Evolutionary conservation across 2,888 invertebrate genomes (phyloP).

Genomic region (Sarcophaga subvicina): DNA sequence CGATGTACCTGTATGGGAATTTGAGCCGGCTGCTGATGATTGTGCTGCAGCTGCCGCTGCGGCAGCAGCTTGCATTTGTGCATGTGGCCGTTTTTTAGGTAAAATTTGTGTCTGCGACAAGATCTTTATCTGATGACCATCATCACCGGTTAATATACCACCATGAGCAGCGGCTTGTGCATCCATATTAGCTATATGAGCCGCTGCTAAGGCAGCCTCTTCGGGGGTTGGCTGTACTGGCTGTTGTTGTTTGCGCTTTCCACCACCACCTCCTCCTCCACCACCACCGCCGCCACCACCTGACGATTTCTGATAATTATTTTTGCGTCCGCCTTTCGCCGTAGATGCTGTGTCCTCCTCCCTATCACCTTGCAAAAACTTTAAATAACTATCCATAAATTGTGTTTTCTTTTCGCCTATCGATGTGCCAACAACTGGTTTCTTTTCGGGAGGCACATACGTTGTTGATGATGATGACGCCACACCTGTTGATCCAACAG

Average conservation of each 20-base stretch:
- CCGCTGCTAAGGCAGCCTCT: slow-evolving; percentile 70
- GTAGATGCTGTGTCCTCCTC: slow-evolving; percentile 91
- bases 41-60: slow-evolving; percentile 75
- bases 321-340: slow-evolving; percentile 79
- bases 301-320: slow-evolving; percentile 78
- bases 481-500: slow-evolving; percentile 70
- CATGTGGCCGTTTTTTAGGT: slow-evolving; percentile 81
- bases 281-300: slow-evolving; percentile 59
- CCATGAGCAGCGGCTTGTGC: slow-evolving; percentile 51
- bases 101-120: slow-evolving; percentile 81
- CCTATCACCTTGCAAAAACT: slow-evolving; percentile 88
- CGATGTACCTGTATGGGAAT: slow-evolving; percentile 75
- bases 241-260: slow-evolving; percentile 67
- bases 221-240: slow-evolving; percentile 47
- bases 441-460: slow-evolving; percentile 75
- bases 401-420: slow-evolving; percentile 83
- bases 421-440: slow-evolving; percentile 77
- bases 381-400: slow-evolving; percentile 94
- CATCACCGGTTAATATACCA: slow-evolving; percentile 75
- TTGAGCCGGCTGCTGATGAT: slow-evolving; percentile 76
- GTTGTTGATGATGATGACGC: slow-evolving; percentile 49
- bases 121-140: slow-evolving; percentile 81
- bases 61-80: slow-evolving; percentile 80
- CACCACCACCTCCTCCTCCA: slow-evolving; percentile 52
- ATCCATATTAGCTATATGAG: slow-evolving; percentile 68